phyloP scores from a whole-genome alignment of 2,113 vertebrate species.

The Phylloscopus whistleri region DNA sequence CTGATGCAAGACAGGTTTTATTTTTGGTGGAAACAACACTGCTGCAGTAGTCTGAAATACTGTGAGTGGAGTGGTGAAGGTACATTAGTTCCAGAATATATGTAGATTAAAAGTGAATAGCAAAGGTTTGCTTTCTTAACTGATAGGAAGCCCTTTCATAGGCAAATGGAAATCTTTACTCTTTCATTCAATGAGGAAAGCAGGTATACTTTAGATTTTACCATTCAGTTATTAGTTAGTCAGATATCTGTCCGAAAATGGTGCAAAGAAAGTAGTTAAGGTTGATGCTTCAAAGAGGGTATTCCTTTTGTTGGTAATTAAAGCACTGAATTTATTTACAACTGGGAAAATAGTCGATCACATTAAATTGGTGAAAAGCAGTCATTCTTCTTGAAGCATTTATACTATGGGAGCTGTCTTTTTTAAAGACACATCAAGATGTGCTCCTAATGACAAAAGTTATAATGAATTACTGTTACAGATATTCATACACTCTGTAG shows the following conservation, averaged over 20 bases:
- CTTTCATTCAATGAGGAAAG: background rate
- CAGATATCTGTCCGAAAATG: background rate
- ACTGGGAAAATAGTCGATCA: background rate
- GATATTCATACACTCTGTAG: background rate
- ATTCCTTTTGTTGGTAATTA: background rate
- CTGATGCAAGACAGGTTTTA: background rate
- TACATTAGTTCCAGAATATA: background rate
- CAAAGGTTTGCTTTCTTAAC: background rate
- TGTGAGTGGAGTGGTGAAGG: background rate
- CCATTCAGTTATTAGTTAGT: background rate
- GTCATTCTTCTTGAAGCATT: conserved; percentile 2
- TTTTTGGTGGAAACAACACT: background rate
- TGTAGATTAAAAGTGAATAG: background rate
- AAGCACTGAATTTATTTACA: background rate
- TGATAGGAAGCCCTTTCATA: background rate
- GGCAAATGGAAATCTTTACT: background rate
- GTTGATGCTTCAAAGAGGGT: background rate
- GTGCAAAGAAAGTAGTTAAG: background rate
- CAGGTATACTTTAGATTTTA: background rate
- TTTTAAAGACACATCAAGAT: background rate
- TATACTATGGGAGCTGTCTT: background rate
- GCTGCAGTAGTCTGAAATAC: background rate
- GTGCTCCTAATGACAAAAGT: background rate
- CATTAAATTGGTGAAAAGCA: background rate
- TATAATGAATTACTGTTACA: background rate